phyloP scores from a whole-genome alignment of 2,888 invertebrate genomes.

The Osmoderma eremita region DNA sequence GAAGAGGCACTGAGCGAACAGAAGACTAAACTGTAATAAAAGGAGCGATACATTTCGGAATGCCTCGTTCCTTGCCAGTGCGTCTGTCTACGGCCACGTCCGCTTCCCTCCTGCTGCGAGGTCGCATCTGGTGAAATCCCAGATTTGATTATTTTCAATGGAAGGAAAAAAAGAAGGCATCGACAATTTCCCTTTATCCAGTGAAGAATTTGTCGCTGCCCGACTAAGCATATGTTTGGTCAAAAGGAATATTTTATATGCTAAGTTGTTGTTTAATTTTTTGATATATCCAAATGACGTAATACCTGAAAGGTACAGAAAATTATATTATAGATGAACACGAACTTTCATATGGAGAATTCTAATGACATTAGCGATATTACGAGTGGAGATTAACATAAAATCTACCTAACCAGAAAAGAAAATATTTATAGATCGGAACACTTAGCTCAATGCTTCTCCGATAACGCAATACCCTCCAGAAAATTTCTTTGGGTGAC shows the following conservation, averaged over 20 bases:
- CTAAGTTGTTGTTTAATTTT: neutral
- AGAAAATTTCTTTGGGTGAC: too few species aligned
- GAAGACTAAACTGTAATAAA: slow-evolving; percentile 52
- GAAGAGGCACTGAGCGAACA: slow-evolving; percentile 11
- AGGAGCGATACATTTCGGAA: slow-evolving; percentile 51
- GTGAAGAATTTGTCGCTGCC: slow-evolving; percentile 29
- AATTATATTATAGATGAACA: too few species aligned
- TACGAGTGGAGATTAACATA: too few species aligned
- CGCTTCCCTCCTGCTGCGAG: slow-evolving; percentile 48
- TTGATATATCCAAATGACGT: neutral
- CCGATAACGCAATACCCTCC: too few species aligned
- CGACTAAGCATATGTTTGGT: slow-evolving; percentile 7
- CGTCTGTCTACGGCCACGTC: slow-evolving; percentile 39
- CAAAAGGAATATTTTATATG: slow-evolving; percentile 11
- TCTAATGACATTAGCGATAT: too few species aligned
- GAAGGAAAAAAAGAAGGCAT: slow-evolving; percentile 34
- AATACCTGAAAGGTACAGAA: too few species aligned
- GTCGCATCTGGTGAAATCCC: slow-evolving; percentile 47
- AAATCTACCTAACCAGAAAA: too few species aligned
- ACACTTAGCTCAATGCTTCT: too few species aligned
- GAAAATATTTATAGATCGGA: too few species aligned
- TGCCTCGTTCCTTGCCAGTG: slow-evolving; percentile 28
- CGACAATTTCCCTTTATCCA: slow-evolving; percentile 26
- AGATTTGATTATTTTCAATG: slow-evolving; percentile 44
- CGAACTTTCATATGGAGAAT: too few species aligned